Conservation (phyloP, 2,113 vertebrate species). For the Microtus oregoni region DNA sequence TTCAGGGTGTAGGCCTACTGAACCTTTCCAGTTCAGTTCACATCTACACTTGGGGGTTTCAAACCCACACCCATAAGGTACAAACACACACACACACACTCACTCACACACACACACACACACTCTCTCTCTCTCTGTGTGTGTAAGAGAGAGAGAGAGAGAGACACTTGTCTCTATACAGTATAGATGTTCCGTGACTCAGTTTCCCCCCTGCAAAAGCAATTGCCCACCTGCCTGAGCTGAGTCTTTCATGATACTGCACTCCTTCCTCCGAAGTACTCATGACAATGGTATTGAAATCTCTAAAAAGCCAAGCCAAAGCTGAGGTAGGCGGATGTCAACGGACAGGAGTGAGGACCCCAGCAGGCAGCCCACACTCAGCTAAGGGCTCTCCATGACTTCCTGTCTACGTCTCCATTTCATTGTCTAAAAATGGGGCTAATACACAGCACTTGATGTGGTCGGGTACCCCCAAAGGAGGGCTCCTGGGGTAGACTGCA, state of each 20-base stretch:
- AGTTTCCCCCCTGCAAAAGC: neutral
- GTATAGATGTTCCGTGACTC: neutral
- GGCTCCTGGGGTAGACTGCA: neutral
- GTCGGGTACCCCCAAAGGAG: neutral
- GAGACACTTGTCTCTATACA: neutral
- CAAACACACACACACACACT: neutral
- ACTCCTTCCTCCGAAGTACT: neutral
- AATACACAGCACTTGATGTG: neutral
- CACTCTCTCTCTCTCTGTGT: neutral
- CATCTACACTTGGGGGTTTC: neutral
- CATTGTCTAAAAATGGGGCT: neutral
- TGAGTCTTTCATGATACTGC: neutral
- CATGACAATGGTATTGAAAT: neutral
- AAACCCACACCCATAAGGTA: neutral
- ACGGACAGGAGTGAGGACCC: neutral
- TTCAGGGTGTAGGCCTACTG: neutral
- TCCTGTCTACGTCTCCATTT: neutral
- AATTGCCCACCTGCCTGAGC: neutral
- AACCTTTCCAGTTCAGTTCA: neutral
- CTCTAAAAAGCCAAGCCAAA: neutral
- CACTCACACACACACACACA: neutral
- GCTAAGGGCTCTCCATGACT: too few relatives aligned
- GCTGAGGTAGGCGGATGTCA: rapidly evolving
- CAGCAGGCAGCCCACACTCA: neutral
- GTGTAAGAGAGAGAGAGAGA: too few relatives aligned